Conservation (phyloP, 2,888 invertebrate genomes). For the Ypsolopha sequella region DNA sequence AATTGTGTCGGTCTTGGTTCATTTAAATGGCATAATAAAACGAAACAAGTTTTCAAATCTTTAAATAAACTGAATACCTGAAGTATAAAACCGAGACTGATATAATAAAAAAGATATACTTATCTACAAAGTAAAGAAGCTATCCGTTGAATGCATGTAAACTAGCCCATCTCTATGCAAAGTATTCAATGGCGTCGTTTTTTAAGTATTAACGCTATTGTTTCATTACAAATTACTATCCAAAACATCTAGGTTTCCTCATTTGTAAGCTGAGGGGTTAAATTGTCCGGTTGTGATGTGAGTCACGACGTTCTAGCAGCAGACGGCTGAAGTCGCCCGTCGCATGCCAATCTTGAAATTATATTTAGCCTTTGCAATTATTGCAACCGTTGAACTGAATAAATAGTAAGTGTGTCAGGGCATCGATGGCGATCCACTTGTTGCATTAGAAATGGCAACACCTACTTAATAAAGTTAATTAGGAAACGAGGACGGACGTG, state of each 20-base stretch:
- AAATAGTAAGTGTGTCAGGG: slow-evolving; percentile 48
- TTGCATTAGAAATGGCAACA: not conserved
- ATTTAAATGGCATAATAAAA: too few relatives aligned
- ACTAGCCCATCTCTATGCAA: slow-evolving; percentile 7
- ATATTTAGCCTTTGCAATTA: slow-evolving; percentile 38
- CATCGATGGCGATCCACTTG: not conserved
- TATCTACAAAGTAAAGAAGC: not conserved
- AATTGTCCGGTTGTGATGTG: not conserved
- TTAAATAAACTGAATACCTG: too few relatives aligned
- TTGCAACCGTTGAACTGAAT: slow-evolving; percentile 45
- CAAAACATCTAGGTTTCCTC: slow-evolving; percentile 21
- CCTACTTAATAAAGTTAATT: too few relatives aligned
- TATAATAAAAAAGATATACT: not conserved
- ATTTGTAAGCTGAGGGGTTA: not conserved
- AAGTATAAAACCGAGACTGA: too few relatives aligned
- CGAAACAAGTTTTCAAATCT: too few relatives aligned
- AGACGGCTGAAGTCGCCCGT: slow-evolving; percentile 23
- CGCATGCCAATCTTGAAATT: slow-evolving; percentile 52
- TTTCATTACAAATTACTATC: slow-evolving; percentile 31
- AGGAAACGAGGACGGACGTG: too few relatives aligned
- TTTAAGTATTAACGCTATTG: slow-evolving; percentile 23
- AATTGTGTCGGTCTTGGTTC: too few relatives aligned
- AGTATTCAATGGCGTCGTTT: slow-evolving; percentile 18
- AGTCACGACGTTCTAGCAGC: not conserved
- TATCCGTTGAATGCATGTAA: not conserved